Conservation (phyloP, 1,140 invertebrate genomes). For the Hyphantria cunea region DNA sequence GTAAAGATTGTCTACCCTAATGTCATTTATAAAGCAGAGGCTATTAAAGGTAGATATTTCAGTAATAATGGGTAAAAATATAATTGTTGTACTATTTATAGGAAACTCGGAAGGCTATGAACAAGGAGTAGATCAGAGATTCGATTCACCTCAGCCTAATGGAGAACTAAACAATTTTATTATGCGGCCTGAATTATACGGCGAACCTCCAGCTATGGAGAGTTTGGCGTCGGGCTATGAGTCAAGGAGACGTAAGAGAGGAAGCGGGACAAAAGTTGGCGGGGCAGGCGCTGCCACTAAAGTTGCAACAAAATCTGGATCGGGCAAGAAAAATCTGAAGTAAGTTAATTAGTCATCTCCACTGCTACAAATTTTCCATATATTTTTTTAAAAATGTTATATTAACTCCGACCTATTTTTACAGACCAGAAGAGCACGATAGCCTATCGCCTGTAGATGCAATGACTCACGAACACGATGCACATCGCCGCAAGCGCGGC, state of each 20-base stretch:
- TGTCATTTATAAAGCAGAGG: too few relatives aligned
- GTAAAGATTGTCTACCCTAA: too few relatives aligned
- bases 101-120: conserved; percentile 72
- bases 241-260: conserved; percentile 63
- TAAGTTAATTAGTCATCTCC: conserved; percentile 39
- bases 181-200: conserved; percentile 78
- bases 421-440: conserved; percentile 55
- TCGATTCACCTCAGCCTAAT: conserved; percentile 57
- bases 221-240: conserved; percentile 62
- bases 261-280: conserved; percentile 70
- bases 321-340: conserved; percentile 76
- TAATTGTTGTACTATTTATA: too few relatives aligned
- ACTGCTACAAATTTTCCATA: background rate
- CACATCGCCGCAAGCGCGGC: conserved; percentile 67
- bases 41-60: too few relatives aligned
- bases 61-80: too few relatives aligned
- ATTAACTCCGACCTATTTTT: conserved; percentile 16
- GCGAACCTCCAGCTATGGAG: conserved; percentile 77
- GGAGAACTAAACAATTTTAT: conserved; percentile 77
- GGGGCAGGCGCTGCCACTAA: conserved; percentile 75
- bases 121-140: conserved; percentile 65
- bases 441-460: conserved; percentile 60
- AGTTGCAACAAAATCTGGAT: conserved; percentile 70
- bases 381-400: conserved; percentile 15
- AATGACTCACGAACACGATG: conserved; percentile 57